Base-by-base conservation (phyloP, 2,797 vertebrate genomes). In the Eulemur coronatus region DNA sequence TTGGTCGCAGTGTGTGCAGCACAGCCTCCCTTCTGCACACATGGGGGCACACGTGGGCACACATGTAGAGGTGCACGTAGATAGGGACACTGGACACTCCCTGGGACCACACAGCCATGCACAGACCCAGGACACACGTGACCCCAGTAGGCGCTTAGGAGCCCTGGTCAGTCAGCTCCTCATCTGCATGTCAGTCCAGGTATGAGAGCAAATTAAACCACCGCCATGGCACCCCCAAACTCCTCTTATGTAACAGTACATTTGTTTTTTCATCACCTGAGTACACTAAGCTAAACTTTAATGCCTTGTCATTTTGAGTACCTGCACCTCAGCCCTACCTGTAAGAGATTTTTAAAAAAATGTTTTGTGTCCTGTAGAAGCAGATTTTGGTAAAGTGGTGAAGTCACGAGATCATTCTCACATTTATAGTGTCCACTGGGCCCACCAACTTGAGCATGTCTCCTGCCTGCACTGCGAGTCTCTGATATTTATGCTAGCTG, bases 271-370 rank as follows among this genome's bases (percentile, higher is more conserved):
- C 79, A 91, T 97, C 97, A 89, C 95, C 96, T 96, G 92, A 98
- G 97, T 97, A 98, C 95, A 93, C n/a, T 35, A 48, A 90, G 91
- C 97, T 98, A 97, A 97, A 98, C 97, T 97, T 97, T 97, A 97
- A 97, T 97, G 92, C 73, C 87, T 95, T 91, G 22, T 82, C 33
- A 7, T 38, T 87, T 50, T 18, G 28, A 70, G 35, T 14, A 41
- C 20, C 43, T 24, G 55, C 18, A 22, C n/a, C 88, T 61, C 84
- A 82, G 96, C 97, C 87, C 96, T 70, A 92, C 96, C 79, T 84
- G 69, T 65, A 89, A 70, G 75, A 84, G 17, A 50, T 75, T 97
- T 97, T 65, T 61, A n/a, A 9, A 69, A 69, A 33, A 4, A 14
- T 1, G 1, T 43, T 0, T 48, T 84, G 80, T 93, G 97, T 93